Evolutionary conservation across 2,888 invertebrate genomes (phyloP).

Genomic region (Eugnorisma glareosa): DNA sequence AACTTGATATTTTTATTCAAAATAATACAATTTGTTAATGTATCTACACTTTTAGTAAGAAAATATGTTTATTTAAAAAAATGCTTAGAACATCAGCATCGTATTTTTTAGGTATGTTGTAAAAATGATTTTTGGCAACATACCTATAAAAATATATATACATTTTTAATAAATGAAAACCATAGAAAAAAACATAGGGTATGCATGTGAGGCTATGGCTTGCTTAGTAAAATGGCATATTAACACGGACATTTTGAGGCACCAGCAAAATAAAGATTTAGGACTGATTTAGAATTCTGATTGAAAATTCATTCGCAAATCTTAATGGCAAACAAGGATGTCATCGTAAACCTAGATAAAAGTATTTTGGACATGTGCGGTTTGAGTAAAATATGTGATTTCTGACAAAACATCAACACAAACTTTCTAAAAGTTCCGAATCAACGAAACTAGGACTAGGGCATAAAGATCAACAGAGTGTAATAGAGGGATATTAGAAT

Average conservation of each 20-base stretch:
- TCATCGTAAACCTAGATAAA: neutral
- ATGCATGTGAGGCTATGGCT: neutral
- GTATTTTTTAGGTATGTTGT: neutral
- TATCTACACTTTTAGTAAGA: constrained; percentile 12
- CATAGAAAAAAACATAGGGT: neutral
- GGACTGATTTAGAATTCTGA: neutral
- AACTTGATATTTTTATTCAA: constrained; percentile 49
- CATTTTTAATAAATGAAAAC: neutral
- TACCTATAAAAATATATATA: too few relatives aligned
- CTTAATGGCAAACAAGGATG: neutral
- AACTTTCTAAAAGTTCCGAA: neutral
- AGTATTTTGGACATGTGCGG: neutral
- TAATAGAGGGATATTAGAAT: constrained; percentile 25
- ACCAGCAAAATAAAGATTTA: neutral
- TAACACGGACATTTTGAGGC: neutral
- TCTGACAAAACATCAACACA: neutral
- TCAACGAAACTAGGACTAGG: neutral
- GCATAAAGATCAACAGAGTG: constrained; percentile 1
- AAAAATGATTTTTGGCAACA: too few relatives aligned
- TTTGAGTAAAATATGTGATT: neutral
- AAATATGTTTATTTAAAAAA: constrained; percentile 14
- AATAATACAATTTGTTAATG: constrained; percentile 46
- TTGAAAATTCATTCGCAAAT: neutral
- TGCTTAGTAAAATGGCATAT: neutral
- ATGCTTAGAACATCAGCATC: neutral